Base-by-base conservation (phyloP, 2,113 vertebrate genomes). In the Melanostigma gelatinosum region DNA sequence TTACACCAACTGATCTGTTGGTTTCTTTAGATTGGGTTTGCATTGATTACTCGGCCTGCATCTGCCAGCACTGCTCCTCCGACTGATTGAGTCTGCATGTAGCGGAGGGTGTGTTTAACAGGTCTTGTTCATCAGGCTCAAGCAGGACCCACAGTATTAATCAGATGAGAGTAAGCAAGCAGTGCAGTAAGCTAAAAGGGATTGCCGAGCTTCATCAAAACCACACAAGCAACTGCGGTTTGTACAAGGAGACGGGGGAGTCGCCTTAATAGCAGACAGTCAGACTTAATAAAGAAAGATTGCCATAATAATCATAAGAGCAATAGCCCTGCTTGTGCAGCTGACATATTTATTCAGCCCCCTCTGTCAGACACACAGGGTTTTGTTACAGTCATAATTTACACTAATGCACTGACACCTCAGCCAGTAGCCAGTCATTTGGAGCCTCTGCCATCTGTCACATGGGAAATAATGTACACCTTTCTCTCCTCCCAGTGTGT, bases 401-500 rank as follows among this genome's bases (percentile, higher is more conserved):
- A 88, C 77, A 88, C 83, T 82, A 84, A 86, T 84, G 80, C 84
- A 58, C 79, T 84, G 84, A 84, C 90, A 78, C 66, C 52, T 74
- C 75, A 65, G 67, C 66, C 86, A 74, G 77, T 44, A 61, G 74
- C 64, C 62, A 8, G 52, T 78, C 80, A 87, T 79, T 72, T 60
- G 40, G 60, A 76, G 75, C 73, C 69, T 71, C 75, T 46, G 57
- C 75, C 71, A 66, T 74, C 50, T 46, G 64, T 88, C 92, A 90
- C 90, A 70, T 85, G 91, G 89, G 84, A 89, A 92, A 91, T 84
- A 87, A 88, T 27, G 65, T 2, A 7, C 66, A 65, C 66, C 79
- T 72, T 65, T 62, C 50, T 63, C n/a, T 36, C 46, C 46, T 48
- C 46, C 46, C 46, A 20, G 2, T 20, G 46, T 48, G 46, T 18